Evolutionary conservation across 2,888 invertebrate genomes (phyloP).

Genomic region (Bimastos eiseni): DNA sequence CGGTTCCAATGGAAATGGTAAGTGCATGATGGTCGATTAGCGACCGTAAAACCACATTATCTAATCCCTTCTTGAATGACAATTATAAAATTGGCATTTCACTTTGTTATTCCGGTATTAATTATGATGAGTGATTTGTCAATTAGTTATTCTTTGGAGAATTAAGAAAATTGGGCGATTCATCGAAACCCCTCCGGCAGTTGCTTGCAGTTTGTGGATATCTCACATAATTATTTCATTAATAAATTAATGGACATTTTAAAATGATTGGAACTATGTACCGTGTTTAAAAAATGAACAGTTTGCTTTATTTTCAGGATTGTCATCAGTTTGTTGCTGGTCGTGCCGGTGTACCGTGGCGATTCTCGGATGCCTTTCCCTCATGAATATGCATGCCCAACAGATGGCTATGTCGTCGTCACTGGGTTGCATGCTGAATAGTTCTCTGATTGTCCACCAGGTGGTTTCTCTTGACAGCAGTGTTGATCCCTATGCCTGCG

Average conservation of each 20-base stretch:
- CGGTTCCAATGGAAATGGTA: neutral
- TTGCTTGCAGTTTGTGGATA: no score
- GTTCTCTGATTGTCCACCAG: constrained; percentile 24
- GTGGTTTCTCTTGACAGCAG: constrained; percentile 21
- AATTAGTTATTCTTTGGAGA: no score
- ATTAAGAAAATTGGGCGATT: no score
- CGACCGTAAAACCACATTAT: neutral
- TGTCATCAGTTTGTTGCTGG: constrained; percentile 24
- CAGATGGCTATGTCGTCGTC: constrained; percentile 24
- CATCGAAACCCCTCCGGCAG: no score
- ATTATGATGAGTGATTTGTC: no score
- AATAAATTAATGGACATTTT: neutral
- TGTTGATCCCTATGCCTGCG: constrained; percentile 16
- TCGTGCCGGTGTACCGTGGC: constrained; percentile 27
- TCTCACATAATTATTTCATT: neutral
- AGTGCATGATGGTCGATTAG: neutral
- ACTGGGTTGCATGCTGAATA: constrained; percentile 32
- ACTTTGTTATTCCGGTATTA: no score
- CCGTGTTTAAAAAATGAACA: neutral
- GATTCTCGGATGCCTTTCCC: constrained; percentile 20
- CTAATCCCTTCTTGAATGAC: neutral
- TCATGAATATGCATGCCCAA: constrained; percentile 30
- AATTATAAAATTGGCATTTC: no score
- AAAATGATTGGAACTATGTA: neutral
- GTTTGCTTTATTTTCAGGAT: neutral